A percentile compares a stretch with the other conserved stretches of the same genome.
Evolutionary conservation across 2,113 vertebrate species (phyloP).

Genomic region (Dunckerocampus dactyliophorus): DNA sequence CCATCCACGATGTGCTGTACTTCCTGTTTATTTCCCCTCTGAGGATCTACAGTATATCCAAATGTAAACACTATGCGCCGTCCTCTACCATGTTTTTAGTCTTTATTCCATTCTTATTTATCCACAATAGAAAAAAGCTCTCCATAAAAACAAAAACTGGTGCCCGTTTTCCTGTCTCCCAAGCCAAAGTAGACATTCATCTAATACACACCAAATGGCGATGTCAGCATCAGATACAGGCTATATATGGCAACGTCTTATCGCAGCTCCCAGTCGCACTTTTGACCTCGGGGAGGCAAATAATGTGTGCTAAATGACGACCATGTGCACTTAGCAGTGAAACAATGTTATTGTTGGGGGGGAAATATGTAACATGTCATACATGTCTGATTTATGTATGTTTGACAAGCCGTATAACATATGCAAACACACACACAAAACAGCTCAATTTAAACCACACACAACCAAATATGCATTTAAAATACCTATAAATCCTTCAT

Average conservation of each 20-base stretch:
- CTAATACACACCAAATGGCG: slow-evolving; percentile 18
- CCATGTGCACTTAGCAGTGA: background rate
- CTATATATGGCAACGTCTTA: slow-evolving; percentile 11
- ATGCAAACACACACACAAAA: background rate
- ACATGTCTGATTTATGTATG: background rate
- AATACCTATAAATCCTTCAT: too few relatives aligned
- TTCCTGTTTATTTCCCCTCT: too few relatives aligned
- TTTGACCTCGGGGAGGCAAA: slow-evolving; percentile 8
- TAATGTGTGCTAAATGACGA: background rate
- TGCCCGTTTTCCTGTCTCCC: slow-evolving; percentile 33
- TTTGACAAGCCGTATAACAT: background rate
- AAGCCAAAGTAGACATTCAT: slow-evolving; percentile 27
- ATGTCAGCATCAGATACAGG: slow-evolving; percentile 22
- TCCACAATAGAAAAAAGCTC: slow-evolving; percentile 12
- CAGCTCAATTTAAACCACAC: too few relatives aligned
- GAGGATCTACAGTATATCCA: background rate
- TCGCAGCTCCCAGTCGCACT: slow-evolving; percentile 13
- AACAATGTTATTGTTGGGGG: background rate
- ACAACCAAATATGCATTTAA: too few relatives aligned
- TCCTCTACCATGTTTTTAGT: too few relatives aligned
- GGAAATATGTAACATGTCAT: background rate
- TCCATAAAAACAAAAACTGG: too few relatives aligned
- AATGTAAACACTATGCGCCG: background rate
- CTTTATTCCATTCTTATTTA: slow-evolving; percentile 11
- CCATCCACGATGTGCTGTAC: too few relatives aligned